phyloP scores from a whole-genome alignment of 2,113 vertebrate genomes.

The Antennarius striatus region DNA sequence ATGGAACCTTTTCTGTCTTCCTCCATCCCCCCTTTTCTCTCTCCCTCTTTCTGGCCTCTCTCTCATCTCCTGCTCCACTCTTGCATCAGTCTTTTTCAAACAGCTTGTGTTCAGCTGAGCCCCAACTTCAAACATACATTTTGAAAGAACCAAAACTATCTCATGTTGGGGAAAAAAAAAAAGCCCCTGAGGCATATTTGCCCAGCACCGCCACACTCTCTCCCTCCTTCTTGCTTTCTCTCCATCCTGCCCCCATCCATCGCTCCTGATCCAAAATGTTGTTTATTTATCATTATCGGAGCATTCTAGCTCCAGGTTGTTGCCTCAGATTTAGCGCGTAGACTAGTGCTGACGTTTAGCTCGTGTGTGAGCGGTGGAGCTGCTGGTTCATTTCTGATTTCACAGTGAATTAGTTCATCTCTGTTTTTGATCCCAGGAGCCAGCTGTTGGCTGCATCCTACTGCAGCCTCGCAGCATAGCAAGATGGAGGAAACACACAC shows the following conservation, averaged over 20 bases:
- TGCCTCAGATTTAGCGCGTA: conserved; percentile 68
- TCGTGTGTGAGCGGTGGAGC: conserved; percentile 16
- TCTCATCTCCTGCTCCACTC: conserved; percentile 67
- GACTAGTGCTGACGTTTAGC: conserved; percentile 21
- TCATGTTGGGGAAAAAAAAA: conserved; percentile 61
- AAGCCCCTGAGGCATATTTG: conserved; percentile 74
- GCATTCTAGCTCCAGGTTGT: conserved; percentile 74
- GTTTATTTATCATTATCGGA: conserved; percentile 78
- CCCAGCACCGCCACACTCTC: conserved; percentile 56
- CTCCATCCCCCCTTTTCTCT: conserved; percentile 16
- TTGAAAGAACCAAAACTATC: conserved; percentile 74
- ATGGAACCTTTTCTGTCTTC: conserved; percentile 27
- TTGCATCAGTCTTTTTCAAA: conserved; percentile 77
- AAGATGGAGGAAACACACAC: conserved; percentile 48
- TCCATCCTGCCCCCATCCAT: conserved; percentile 47
- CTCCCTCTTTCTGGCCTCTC: conserved; percentile 46
- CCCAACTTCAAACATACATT: conserved; percentile 77
- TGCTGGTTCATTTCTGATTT: conserved; percentile 62
- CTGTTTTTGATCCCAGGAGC: conserved; percentile 64
- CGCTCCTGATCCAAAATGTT: conserved; percentile 70
- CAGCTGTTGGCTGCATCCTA: conserved; percentile 52
- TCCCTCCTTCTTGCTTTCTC: conserved; percentile 31
- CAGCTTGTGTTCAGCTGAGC: conserved; percentile 70
- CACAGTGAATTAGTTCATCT: conserved; percentile 58
- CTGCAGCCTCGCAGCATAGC: conserved; percentile 50